These are phyloP conservation scores for Adelosebastes latens DNA, from an alignment of 2,797 vertebrate genomes.

Conservation along the genomic window DNA sequence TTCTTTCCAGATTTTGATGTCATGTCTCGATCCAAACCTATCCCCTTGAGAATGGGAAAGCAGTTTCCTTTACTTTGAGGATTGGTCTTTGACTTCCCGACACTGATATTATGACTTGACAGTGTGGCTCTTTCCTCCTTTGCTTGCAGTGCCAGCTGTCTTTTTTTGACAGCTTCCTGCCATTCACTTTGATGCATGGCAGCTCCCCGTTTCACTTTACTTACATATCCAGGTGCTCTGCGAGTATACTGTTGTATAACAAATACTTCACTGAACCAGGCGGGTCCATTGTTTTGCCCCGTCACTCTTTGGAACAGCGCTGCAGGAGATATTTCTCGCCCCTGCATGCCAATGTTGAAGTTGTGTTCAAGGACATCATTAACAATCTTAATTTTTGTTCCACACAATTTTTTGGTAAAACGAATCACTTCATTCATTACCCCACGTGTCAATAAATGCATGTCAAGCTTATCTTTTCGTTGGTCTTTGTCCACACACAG, in stretches of 20 bases:
- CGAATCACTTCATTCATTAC: neutral
- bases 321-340: neutral
- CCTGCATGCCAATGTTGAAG: conserved; percentile 2
- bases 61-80: rapidly evolving
- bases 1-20: neutral
- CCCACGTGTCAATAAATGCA: neutral
- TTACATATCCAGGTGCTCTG: neutral
- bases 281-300: rapidly evolving
- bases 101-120: neutral
- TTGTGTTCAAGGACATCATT: conserved; percentile 36
- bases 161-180: neutral
- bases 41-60: neutral
- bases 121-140: neutral
- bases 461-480: conserved; percentile 4
- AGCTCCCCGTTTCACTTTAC: neutral
- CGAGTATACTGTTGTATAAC: neutral
- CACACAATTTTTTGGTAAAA: conserved; percentile 17
- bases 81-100: neutral
- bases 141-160: conserved; percentile 7
- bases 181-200: neutral
- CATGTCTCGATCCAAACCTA: conserved; percentile 16
- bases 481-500: conserved; percentile 5
- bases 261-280: conserved; percentile 30
- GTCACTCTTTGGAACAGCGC: rapidly evolving
- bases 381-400: neutral